phyloP scores from a whole-genome alignment of 2,888 invertebrate genomes.

The Dione vanillae region DNA sequence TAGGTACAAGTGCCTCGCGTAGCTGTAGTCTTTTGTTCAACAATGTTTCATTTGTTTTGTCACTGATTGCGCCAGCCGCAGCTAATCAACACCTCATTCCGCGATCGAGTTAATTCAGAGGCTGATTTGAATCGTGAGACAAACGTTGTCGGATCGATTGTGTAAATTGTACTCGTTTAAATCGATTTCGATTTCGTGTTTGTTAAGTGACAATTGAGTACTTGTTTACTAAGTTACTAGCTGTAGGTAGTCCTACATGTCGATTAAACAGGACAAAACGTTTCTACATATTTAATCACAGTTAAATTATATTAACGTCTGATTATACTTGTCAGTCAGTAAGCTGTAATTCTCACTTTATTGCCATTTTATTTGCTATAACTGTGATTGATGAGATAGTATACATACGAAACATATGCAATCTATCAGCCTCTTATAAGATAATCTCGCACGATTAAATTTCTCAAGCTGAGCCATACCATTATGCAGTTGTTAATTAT shows the following conservation, averaged over 20 bases:
- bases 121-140: constrained; percentile 33
- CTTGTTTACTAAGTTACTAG: background rate
- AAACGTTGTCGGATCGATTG: constrained; percentile 27
- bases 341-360: too few species aligned
- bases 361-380: too few species aligned
- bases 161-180: constrained; percentile 12
- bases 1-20: constrained; percentile 12
- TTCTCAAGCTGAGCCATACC: too few species aligned
- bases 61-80: constrained; percentile 37
- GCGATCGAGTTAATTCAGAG: constrained; percentile 35
- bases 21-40: constrained; percentile 16
- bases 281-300: background rate
- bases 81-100: constrained; percentile 38
- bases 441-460: too few species aligned
- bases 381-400: too few species aligned
- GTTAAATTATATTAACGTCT: too few species aligned
- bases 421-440: too few species aligned
- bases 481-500: too few species aligned
- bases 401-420: too few species aligned
- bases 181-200: constrained; percentile 22
- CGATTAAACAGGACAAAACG: background rate
- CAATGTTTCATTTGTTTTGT: constrained; percentile 31
- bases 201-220: background rate
- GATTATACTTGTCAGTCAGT: too few species aligned
- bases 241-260: background rate